A percentile compares a stretch with the other conserved stretches of the same genome.
These are phyloP conservation scores for Pseudomyrmex concolor DNA, from an alignment of 1,140 invertebrate species.

Conservation along the genomic window DNA sequence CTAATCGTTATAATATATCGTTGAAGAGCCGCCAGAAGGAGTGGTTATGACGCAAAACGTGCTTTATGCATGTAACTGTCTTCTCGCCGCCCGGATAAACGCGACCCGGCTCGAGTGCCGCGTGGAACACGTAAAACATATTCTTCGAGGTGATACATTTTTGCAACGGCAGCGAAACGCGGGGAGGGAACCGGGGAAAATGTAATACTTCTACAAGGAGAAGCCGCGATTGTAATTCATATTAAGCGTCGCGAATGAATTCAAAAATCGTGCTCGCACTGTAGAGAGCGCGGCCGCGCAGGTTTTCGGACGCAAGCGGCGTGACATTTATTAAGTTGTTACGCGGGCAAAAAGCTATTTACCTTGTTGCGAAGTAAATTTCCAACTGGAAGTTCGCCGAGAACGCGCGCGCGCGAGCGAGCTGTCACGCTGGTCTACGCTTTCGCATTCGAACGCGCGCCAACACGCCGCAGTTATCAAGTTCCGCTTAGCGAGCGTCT, in stretches of 20 bases:
- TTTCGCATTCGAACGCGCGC: constrained; percentile 61
- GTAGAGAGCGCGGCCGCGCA: constrained; percentile 13
- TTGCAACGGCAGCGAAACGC: constrained; percentile 22
- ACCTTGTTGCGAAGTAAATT: constrained; percentile 57
- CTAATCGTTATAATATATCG: constrained; percentile 50
- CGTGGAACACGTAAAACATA: constrained; percentile 24
- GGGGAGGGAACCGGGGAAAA: not conserved
- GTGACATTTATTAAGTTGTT: constrained; percentile 61
- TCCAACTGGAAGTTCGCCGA: constrained; percentile 63
- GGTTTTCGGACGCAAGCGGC: constrained; percentile 16
- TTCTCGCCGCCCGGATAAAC: constrained; percentile 35
- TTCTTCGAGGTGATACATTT: constrained; percentile 45
- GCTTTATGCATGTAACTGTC: constrained; percentile 40
- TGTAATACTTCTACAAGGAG: constrained; percentile 22
- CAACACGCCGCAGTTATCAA: constrained; percentile 62
- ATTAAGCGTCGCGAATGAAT: constrained; percentile 54
- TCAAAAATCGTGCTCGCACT: constrained; percentile 45
- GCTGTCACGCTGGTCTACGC: not conserved
- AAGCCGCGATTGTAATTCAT: constrained; percentile 51
- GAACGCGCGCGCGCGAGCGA: constrained; percentile 39
- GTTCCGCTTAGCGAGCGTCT: constrained; percentile 64
- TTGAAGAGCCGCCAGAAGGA: constrained; percentile 40
- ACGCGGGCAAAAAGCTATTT: constrained; percentile 55
- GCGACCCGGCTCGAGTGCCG: constrained; percentile 27
- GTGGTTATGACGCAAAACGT: constrained; percentile 41